Conservation (phyloP, 2,113 vertebrate species). For the Hypomesus transpacificus region DNA sequence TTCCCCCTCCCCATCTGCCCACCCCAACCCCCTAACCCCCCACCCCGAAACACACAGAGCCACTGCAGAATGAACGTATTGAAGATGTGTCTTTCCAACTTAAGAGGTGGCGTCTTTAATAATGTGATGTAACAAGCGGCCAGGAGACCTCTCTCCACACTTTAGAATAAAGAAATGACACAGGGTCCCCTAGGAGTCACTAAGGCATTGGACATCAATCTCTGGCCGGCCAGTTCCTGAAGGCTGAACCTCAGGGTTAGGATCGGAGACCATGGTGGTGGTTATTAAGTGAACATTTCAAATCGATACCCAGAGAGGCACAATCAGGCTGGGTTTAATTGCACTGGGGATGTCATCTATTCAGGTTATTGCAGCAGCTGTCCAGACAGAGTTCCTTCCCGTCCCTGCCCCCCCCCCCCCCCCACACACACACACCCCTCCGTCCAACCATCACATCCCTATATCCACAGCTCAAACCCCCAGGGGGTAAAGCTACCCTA, state of each 20-base stretch:
- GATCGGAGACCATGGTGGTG: constrained; percentile 72
- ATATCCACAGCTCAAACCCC: constrained; percentile 9
- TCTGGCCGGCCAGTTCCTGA: constrained; percentile 50
- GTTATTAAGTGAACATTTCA: constrained; percentile 78
- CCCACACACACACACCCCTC: constrained; percentile 24
- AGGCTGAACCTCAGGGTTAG: constrained; percentile 69
- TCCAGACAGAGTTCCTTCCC: constrained; percentile 64
- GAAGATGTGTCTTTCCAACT: constrained; percentile 18
- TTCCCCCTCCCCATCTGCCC: not conserved
- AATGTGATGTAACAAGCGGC: constrained; percentile 53
- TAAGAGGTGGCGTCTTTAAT: constrained; percentile 42
- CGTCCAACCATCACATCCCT: constrained; percentile 1
- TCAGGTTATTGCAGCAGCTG: constrained; percentile 72
- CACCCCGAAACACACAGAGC: not conserved
- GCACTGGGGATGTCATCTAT: constrained; percentile 74
- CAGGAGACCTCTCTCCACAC: constrained; percentile 51
- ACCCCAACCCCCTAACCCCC: not conserved
- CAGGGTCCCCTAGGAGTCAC: constrained; percentile 62
- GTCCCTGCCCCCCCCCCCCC: constrained; percentile 34
- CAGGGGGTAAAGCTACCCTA: too few relatives aligned
- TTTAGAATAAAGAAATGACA: constrained; percentile 67
- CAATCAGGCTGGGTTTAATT: constrained; percentile 78
- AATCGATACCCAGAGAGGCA: constrained; percentile 72
- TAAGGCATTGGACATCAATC: constrained; percentile 67
- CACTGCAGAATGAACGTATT: not conserved